phyloP scores from a whole-genome alignment of 1,140 invertebrate species.

The Drosophila ironensis region DNA sequence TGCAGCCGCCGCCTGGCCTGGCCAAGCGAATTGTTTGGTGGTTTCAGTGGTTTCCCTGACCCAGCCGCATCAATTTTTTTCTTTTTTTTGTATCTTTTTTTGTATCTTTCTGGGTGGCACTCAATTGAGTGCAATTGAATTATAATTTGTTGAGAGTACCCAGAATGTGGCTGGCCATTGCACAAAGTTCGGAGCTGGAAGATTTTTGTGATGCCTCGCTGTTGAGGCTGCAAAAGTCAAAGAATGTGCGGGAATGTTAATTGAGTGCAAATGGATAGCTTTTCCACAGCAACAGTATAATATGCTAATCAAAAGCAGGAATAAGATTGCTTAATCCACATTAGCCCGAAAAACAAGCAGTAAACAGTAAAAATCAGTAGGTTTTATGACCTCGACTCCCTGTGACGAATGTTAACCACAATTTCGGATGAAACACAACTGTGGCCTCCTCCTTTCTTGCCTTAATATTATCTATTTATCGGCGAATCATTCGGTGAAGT shows the following conservation, averaged over 20 bases:
- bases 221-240: slow-evolving; percentile 1
- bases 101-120: slow-evolving; percentile 27
- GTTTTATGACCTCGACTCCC: too few species aligned
- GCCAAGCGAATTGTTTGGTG: slow-evolving; percentile 14
- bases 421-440: too few species aligned
- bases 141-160: slow-evolving; percentile 51
- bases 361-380: too few species aligned
- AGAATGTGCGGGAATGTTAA: slow-evolving; percentile 16
- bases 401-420: too few species aligned
- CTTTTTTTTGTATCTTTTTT: not conserved
- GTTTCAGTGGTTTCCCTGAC: slow-evolving; percentile 33
- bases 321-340: too few species aligned
- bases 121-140: slow-evolving; percentile 72
- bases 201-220: slow-evolving; percentile 20
- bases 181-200: slow-evolving; percentile 23
- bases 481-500: slow-evolving; percentile 32
- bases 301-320: not conserved
- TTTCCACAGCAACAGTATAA: not conserved
- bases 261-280: slow-evolving; percentile 14
- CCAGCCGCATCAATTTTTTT: not conserved
- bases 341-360: too few species aligned
- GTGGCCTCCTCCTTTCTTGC: too few species aligned
- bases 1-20: slow-evolving; percentile 22
- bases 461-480: slow-evolving; percentile 27
- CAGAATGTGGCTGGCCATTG: slow-evolving; percentile 9